Base-by-base conservation (phyloP, 2,888 invertebrate genomes). In the Choreutis nemorana region DNA sequence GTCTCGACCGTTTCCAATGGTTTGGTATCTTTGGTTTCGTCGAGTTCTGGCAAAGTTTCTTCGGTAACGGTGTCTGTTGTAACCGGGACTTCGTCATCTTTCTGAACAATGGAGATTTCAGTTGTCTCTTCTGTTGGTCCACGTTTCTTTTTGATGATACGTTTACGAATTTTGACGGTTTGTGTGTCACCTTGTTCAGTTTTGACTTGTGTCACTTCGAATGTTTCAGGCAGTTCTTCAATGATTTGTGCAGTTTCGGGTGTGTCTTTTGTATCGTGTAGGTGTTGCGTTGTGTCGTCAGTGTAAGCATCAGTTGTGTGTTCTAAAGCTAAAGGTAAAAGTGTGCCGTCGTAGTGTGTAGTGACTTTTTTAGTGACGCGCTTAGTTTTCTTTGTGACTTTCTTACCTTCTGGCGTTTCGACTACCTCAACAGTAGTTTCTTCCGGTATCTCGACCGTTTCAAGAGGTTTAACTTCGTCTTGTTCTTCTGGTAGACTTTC, bases 281-380 rank as follows among this genome's bases (percentile, higher is more conserved):
- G 41, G 36, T 41, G 41, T 30, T 44, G 45, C 26, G 52, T 52
- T 10, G 50, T 26, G 36, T 49, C 40, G n/a, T n/a, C 23, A 41
- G 37, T 11, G 40, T 58, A 4, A 45, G 39, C 1, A 46, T 46
- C 23, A 49, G 53, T 33, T 48, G 51, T 23, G 33, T 27, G 11
- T 23, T n/a, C n/a, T n/a, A n/a, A n/a, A n/a, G n/a, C n/a, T n/a
- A n/a, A n/a, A n/a, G n/a, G n/a, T n/a, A n/a, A n/a, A n/a, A n/a
- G n/a, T n/a, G n/a, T n/a, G n/a, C n/a, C n/a, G 33, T 73, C 73
- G 50, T 77, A 72, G 37, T 77, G 70, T 16, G 70, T 44, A 0
- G 77, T 79, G 40, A 67, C 61, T 39, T 81, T 73, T 51, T 67
- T 65, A 11, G 71, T 77, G 51, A 26, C 57, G 34, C 31, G 42